phyloP scores from a whole-genome alignment of 2,888 invertebrate species.

The Nephrotoma appendiculata region DNA sequence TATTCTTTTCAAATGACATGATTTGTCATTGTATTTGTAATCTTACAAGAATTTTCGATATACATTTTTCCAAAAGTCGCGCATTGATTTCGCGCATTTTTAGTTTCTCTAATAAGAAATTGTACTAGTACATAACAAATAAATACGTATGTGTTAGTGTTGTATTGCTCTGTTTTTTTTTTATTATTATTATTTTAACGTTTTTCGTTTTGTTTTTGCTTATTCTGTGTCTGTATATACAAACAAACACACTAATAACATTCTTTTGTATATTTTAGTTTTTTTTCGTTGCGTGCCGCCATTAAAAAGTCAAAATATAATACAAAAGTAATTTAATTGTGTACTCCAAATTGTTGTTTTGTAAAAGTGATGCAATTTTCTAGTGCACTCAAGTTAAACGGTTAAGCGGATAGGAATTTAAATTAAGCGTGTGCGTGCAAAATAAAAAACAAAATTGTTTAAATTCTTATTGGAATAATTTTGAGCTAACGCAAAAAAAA shows the following conservation, averaged over 20 bases:
- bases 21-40: not conserved
- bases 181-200: not conserved
- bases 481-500: not conserved
- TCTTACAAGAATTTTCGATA: not conserved
- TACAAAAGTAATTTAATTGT: not conserved
- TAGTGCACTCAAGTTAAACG: not conserved
- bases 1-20: not conserved
- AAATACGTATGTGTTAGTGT: not conserved
- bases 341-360: not conserved
- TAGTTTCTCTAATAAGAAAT: not conserved
- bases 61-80: not conserved
- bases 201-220: not conserved
- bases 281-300: constrained; percentile 3
- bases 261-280: not conserved
- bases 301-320: constrained; percentile 3
- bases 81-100: not conserved
- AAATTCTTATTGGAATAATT: not conserved
- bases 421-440: not conserved
- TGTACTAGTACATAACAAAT: not conserved
- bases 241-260: not conserved
- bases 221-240: not conserved
- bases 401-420: not conserved
- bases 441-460: not conserved
- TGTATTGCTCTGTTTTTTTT: not conserved
- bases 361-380: not conserved